Percentiles rank a stretch among this genome's conserved stretches.
These are phyloP conservation scores for Caenorhabditis virilis DNA, from an alignment of 2,888 invertebrate species.

Conservation along the genomic window DNA sequence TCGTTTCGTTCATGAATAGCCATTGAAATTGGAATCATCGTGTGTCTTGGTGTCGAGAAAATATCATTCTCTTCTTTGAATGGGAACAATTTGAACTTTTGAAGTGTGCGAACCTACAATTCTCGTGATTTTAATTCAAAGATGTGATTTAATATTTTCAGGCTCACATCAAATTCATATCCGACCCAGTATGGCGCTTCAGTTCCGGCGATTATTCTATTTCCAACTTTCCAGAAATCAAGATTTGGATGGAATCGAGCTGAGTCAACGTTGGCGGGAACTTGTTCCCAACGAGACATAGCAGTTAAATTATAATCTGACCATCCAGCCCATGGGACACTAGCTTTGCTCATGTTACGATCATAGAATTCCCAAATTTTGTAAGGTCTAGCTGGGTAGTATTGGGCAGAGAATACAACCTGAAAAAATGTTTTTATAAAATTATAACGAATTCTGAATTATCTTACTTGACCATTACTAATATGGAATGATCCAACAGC, in stretches of 20 bases:
- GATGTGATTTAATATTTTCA: too few species aligned
- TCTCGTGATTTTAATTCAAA: too few species aligned
- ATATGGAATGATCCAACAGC: conserved; percentile 67
- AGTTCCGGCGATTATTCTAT: conserved; percentile 62
- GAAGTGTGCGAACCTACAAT: conserved; percentile 59
- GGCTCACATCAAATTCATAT: conserved; percentile 66
- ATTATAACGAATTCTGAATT: too few species aligned
- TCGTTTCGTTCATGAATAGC: conserved; percentile 66
- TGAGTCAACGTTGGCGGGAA: conserved; percentile 52
- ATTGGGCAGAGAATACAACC: conserved; percentile 67
- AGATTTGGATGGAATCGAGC: conserved; percentile 68
- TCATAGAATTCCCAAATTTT: conserved; percentile 69
- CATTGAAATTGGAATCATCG: conserved; percentile 68
- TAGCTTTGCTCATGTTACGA: conserved; percentile 64
- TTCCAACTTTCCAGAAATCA: conserved; percentile 68
- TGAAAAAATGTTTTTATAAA: too few species aligned
- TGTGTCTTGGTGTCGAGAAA: conserved; percentile 61
- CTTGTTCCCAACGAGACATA: conserved; percentile 65
- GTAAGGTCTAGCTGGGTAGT: conserved; percentile 67
- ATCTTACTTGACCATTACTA: conserved; percentile 63
- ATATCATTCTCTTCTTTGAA: conserved; percentile 67
- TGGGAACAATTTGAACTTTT: conserved; percentile 66
- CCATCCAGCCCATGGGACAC: conserved; percentile 66
- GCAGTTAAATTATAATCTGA: conserved; percentile 67
- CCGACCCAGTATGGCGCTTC: conserved; percentile 69